phyloP scores from a whole-genome alignment of 2,113 vertebrate species.

The Azemiops feae region DNA sequence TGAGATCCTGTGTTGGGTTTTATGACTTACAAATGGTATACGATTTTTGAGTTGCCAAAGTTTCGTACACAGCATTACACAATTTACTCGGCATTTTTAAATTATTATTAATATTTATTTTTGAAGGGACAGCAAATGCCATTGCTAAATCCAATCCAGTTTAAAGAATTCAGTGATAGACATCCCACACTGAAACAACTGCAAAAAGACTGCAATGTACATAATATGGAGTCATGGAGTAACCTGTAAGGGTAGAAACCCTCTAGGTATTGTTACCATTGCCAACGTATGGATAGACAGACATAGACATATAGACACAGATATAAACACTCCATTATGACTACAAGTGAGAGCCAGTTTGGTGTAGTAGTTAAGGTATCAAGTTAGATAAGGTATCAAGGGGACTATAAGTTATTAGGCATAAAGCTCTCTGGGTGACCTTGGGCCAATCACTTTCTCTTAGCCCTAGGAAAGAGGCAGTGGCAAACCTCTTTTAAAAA shows the following conservation, averaged over 20 bases:
- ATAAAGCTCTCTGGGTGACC: not conserved
- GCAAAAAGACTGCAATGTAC: not conserved
- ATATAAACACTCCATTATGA: not conserved
- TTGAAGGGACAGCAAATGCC: not conserved
- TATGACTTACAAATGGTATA: conserved; percentile 6
- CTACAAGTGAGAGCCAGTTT: not conserved
- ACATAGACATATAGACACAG: not conserved
- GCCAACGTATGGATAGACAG: not conserved
- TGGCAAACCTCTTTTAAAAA: not conserved
- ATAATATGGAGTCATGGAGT: not conserved
- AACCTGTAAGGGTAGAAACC: not conserved
- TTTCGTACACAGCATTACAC: too few relatives aligned
- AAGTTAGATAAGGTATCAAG: not conserved
- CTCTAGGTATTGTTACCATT: not conserved
- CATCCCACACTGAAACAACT: not conserved
- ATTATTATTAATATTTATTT: conserved; percentile 16
- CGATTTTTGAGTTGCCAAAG: not conserved
- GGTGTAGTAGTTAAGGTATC: not conserved
- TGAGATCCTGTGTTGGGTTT: conserved; percentile 16
- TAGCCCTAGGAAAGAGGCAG: not conserved
- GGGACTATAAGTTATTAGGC: not conserved
- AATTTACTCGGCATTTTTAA: not conserved
- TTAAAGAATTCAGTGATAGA: not conserved
- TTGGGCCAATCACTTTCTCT: not conserved
- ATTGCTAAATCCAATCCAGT: not conserved